Evolutionary conservation across 2,888 invertebrate genomes (phyloP).

Genomic region (Epinotia nisella): DNA sequence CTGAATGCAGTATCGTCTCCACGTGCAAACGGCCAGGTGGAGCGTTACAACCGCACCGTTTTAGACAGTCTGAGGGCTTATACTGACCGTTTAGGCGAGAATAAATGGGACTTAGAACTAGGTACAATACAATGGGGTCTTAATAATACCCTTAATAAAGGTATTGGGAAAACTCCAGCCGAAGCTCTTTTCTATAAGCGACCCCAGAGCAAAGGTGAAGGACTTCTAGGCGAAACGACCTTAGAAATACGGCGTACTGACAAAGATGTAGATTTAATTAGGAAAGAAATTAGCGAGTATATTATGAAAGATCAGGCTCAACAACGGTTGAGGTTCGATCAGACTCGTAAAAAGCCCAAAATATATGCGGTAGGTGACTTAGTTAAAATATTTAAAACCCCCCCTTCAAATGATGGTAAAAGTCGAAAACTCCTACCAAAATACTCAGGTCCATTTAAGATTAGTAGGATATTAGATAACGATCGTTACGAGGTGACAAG

Average conservation of each 20-base stretch:
- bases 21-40: constrained; percentile 19
- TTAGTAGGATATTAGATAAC: constrained; percentile 25
- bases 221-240: background rate
- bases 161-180: constrained; percentile 1
- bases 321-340: background rate
- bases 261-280: background rate
- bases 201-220: background rate
- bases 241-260: background rate
- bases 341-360: background rate
- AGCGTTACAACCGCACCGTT: constrained; percentile 6
- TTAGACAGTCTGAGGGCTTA: constrained; percentile 3
- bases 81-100: background rate
- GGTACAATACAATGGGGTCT: background rate
- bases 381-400: constrained; percentile 8
- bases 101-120: background rate
- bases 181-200: constrained; percentile 11
- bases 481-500: constrained; percentile 29
- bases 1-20: constrained; percentile 15
- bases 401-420: constrained; percentile 17
- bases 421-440: constrained; percentile 33
- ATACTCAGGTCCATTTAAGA: constrained; percentile 22
- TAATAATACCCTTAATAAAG: too few relatives aligned
- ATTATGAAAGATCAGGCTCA: background rate
- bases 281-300: constrained; percentile 9
- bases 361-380: constrained; percentile 21